A percentile compares a stretch with the other conserved stretches of the same genome.
Conservation (phyloP, 2,113 vertebrate genomes). For the Thermophis baileyi region DNA sequence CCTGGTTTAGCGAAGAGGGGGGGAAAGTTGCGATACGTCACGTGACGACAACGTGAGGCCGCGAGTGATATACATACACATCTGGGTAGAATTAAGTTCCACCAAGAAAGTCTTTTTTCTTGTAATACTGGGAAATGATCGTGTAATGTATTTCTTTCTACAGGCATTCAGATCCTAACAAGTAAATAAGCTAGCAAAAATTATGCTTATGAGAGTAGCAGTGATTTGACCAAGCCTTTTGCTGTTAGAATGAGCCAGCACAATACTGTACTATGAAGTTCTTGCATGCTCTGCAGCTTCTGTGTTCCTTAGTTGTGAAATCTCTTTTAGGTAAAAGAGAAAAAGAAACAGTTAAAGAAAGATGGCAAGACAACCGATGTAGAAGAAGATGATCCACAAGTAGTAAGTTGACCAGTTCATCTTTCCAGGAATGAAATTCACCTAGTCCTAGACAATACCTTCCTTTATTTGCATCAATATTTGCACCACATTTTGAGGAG, state of each 20-base stretch:
- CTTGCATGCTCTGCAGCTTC: neutral
- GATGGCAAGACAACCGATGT: constrained; percentile 84
- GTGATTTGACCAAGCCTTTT: neutral
- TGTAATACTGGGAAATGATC: neutral
- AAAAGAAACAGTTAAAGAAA: constrained; percentile 96
- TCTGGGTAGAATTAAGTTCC: neutral
- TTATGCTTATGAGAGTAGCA: neutral
- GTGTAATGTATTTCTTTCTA: neutral
- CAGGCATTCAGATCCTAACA: neutral
- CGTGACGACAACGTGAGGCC: too few relatives aligned
- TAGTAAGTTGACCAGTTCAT: constrained; percentile 70
- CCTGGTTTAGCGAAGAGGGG: too few relatives aligned
- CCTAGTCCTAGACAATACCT: neutral
- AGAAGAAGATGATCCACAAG: constrained; percentile 92
- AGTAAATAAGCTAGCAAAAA: neutral
- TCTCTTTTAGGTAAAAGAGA: constrained; percentile 84
- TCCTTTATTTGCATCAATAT: neutral
- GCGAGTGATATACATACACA: neutral
- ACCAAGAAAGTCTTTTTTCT: neutral
- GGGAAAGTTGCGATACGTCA: too few relatives aligned
- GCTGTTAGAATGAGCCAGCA: neutral
- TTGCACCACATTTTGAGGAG: neutral
- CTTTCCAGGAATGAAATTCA: neutral
- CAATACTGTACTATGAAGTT: neutral
- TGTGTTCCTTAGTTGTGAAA: constrained; percentile 16